phyloP scores from a whole-genome alignment of 2,888 invertebrate genomes.

The Disparrhopalites patrizii region DNA sequence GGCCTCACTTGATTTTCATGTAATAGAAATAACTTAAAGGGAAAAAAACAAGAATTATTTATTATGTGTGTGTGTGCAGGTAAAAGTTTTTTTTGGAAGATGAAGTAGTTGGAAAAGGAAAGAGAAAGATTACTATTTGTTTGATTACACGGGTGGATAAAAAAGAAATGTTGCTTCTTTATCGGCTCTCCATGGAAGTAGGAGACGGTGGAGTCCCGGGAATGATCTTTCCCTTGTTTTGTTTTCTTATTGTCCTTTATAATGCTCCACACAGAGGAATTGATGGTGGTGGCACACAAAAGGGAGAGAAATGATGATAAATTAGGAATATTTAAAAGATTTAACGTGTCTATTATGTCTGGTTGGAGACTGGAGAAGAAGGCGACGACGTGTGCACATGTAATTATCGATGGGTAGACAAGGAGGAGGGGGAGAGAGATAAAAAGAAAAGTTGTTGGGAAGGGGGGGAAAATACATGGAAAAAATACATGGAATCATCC shows the following conservation, averaged over 20 bases:
- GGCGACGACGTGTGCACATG: slow-evolving; percentile 30
- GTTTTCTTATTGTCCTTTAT: not conserved
- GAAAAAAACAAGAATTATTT: no score
- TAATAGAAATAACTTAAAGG: no score
- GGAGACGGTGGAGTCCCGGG: not conserved
- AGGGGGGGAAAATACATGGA: not conserved
- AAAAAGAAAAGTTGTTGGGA: slow-evolving; percentile 6
- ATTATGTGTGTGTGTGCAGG: no score
- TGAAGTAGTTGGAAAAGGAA: no score
- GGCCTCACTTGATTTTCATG: no score
- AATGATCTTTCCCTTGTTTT: not conserved
- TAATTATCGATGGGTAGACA: slow-evolving; percentile 26
- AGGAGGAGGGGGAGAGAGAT: slow-evolving; percentile 19
- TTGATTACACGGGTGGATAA: no score
- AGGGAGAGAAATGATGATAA: not conserved
- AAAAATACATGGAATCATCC: no score
- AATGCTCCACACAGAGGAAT: not conserved
- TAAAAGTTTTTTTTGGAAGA: no score
- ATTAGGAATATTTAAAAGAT: slow-evolving; percentile 15
- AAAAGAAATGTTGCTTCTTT: no score
- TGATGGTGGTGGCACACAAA: no score
- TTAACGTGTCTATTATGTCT: slow-evolving; percentile 20
- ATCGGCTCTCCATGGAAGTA: no score
- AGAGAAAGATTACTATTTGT: no score
- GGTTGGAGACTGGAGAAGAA: slow-evolving; percentile 19